A percentile compares a stretch with the other conserved stretches of the same genome.
Conservation (phyloP, 2,797 vertebrate species). For the Natrix natrix region DNA sequence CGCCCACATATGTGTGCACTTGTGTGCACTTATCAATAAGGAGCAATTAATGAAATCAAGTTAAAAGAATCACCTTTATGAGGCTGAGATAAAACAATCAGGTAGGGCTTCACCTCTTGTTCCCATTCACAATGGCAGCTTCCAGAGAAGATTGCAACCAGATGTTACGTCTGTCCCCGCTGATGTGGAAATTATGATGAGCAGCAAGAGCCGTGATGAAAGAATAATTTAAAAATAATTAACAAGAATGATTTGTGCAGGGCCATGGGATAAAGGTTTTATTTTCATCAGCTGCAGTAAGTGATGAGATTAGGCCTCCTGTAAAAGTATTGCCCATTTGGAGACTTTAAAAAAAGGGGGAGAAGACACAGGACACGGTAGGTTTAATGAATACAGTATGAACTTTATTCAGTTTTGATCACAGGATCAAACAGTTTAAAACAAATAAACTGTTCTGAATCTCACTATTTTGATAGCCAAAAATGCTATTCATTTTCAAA, state of each 20-base stretch:
- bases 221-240: slow-evolving; percentile 77
- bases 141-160: slow-evolving; percentile 34
- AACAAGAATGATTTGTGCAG: slow-evolving; percentile 74
- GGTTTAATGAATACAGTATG: slow-evolving; percentile 1
- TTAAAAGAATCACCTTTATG: not conserved
- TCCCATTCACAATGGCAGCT: slow-evolving; percentile 20
- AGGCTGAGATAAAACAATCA: not conserved
- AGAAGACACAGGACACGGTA: not conserved
- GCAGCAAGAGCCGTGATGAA: slow-evolving; percentile 61
- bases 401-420: slow-evolving; percentile 53
- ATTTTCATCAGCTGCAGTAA: slow-evolving; percentile 63
- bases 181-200: slow-evolving; percentile 64
- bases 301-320: slow-evolving; percentile 59
- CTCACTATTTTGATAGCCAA: not conserved
- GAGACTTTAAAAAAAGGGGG: not conserved
- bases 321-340: slow-evolving; percentile 29
- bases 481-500: not conserved
- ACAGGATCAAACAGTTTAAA: slow-evolving; percentile 42
- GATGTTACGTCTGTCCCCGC: slow-evolving; percentile 51
- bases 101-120: not conserved
- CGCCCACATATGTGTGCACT: accelerated
- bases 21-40: accelerated
- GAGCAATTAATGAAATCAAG: slow-evolving; percentile 17
- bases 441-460: slow-evolving; percentile 46
- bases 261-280: slow-evolving; percentile 64